A percentile compares a stretch with the other conserved stretches of the same genome.
These are phyloP conservation scores for Pyxicephalus adspersus DNA, from an alignment of 2,113 vertebrate genomes.

Conservation along the genomic window DNA sequence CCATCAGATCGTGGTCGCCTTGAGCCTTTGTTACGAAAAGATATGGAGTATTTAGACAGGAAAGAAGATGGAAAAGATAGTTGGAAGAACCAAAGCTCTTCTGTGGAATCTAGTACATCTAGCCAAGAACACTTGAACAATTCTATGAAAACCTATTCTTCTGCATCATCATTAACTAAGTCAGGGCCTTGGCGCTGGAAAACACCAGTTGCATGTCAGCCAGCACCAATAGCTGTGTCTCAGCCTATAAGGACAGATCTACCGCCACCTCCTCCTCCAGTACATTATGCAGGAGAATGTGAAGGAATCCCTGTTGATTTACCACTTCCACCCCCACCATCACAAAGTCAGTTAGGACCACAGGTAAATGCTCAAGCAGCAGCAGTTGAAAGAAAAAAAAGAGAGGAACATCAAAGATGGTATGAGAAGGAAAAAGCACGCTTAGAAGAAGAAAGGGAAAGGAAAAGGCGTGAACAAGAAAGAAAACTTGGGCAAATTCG, in stretches of 20 bases:
- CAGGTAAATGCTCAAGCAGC: slow-evolving; percentile 67
- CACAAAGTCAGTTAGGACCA: slow-evolving; percentile 65
- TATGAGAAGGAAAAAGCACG: slow-evolving; percentile 98
- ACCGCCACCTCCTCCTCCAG: slow-evolving; percentile 86
- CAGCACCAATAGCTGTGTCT: slow-evolving; percentile 66
- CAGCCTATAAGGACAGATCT: slow-evolving; percentile 87
- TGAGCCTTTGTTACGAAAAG: slow-evolving; percentile 78
- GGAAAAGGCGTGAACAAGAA: slow-evolving; percentile 93
- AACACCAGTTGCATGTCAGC: slow-evolving; percentile 80
- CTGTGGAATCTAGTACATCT: slow-evolving; percentile 90
- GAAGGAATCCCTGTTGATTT: slow-evolving; percentile 76
- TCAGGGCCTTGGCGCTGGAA: slow-evolving; percentile 96
- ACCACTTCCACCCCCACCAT: slow-evolving; percentile 77
- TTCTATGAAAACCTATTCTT: slow-evolving; percentile 78
- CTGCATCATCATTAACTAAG: slow-evolving; percentile 83
- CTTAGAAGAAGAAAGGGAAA: slow-evolving; percentile 93
- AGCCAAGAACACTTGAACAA: slow-evolving; percentile 96
- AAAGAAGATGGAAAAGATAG: slow-evolving; percentile 75
- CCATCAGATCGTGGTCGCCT: slow-evolving; percentile 75
- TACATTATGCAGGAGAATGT: slow-evolving; percentile 73
- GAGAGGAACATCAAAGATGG: slow-evolving; percentile 97
- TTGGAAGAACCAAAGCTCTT: slow-evolving; percentile 86
- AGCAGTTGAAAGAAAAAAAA: slow-evolving; percentile 85
- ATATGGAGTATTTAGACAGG: slow-evolving; percentile 70
- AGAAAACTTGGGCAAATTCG: slow-evolving; percentile 92